These are phyloP conservation scores for Bathynomus jamesi DNA, from an alignment of 1,140 invertebrate species.

Conservation along the genomic window DNA sequence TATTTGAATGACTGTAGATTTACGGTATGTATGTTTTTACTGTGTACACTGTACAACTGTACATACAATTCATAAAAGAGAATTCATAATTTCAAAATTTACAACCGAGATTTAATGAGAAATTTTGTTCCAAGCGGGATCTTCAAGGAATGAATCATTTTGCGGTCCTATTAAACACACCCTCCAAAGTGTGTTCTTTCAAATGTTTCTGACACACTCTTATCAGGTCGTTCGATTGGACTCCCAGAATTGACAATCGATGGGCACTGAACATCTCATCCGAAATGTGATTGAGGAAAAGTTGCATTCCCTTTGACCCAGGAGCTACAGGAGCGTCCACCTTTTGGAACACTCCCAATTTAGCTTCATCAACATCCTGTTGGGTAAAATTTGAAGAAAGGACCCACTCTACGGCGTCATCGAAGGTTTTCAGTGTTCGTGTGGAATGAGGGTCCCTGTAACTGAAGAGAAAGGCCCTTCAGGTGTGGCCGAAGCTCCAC, in stretches of 20 bases:
- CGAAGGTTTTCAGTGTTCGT: slow-evolving; percentile 70
- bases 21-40: no score
- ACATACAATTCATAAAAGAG: no score
- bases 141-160: slow-evolving; percentile 15
- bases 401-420: slow-evolving; percentile 65
- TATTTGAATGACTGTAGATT: no score
- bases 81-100: no score
- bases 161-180: slow-evolving; percentile 63
- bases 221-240: slow-evolving; percentile 58
- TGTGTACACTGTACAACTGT: no score
- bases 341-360: slow-evolving; percentile 77
- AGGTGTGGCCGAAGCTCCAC: slow-evolving; percentile 59
- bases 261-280: slow-evolving; percentile 69
- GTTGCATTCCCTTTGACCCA: slow-evolving; percentile 60
- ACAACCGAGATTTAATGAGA: no score
- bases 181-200: slow-evolving; percentile 44
- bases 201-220: slow-evolving; percentile 63
- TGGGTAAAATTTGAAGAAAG: slow-evolving; percentile 45
- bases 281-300: slow-evolving; percentile 63
- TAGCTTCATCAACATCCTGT: slow-evolving; percentile 72
- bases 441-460: slow-evolving; percentile 76
- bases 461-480: slow-evolving; percentile 75
- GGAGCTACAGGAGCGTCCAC: slow-evolving; percentile 77
- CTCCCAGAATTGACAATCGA: slow-evolving; percentile 58
- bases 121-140: slow-evolving; percentile 24